These are phyloP conservation scores for Sycophaga agraensis DNA, from an alignment of 1,140 invertebrate species.

Conservation along the genomic window DNA sequence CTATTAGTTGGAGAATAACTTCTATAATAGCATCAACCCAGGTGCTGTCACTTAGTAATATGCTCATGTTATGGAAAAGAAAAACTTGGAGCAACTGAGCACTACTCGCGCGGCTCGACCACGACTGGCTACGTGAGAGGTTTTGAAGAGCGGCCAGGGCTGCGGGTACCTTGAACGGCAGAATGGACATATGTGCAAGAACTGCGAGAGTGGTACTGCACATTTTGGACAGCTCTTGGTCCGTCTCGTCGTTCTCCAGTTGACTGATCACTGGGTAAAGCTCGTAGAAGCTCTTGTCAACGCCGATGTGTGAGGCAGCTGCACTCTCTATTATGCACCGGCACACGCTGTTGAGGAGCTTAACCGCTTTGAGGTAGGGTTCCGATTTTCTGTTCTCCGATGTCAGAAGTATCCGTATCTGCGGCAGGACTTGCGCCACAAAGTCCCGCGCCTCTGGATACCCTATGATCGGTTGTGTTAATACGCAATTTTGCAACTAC, in stretches of 20 bases:
- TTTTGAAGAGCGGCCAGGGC: constrained; percentile 55
- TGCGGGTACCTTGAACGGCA: constrained; percentile 56
- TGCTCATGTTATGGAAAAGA: constrained; percentile 82
- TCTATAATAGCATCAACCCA: constrained; percentile 62
- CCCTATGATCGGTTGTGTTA: neutral
- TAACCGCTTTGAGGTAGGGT: neutral
- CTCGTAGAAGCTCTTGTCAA: constrained; percentile 60
- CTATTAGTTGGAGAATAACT: constrained; percentile 67
- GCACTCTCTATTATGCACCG: neutral
- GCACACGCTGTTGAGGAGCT: neutral
- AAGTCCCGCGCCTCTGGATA: constrained; percentile 1
- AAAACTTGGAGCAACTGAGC: constrained; percentile 78
- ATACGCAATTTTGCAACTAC: no score
- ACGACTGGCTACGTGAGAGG: constrained; percentile 64
- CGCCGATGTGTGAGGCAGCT: constrained; percentile 53
- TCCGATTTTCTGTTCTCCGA: neutral
- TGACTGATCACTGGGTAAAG: constrained; percentile 70
- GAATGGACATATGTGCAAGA: constrained; percentile 62
- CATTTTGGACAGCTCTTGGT: constrained; percentile 74
- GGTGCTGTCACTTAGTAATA: constrained; percentile 60
- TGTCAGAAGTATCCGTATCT: neutral
- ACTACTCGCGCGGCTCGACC: constrained; percentile 73
- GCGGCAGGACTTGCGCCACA: neutral
- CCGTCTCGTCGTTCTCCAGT: constrained; percentile 74
- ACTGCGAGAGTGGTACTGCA: constrained; percentile 68